phyloP scores from a whole-genome alignment of 2,113 vertebrate genomes.

The Sapayoa aenigma region DNA sequence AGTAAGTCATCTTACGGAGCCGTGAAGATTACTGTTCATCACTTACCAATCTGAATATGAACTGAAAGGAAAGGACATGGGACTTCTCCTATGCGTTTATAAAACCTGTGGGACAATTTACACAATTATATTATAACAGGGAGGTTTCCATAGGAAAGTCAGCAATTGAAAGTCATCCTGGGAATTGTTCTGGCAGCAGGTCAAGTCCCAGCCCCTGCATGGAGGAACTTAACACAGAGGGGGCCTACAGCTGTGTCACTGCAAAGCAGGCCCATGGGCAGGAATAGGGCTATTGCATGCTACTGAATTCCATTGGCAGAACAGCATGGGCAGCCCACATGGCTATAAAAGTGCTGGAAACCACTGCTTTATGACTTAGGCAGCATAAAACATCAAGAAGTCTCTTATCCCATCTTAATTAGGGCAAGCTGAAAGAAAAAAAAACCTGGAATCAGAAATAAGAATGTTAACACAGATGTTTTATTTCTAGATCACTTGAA shows the following conservation, averaged over 20 bases:
- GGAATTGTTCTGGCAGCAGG: neutral
- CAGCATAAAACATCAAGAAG: neutral
- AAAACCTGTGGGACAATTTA: constrained; percentile 62
- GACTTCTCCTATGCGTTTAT: constrained; percentile 54
- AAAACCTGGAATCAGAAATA: neutral
- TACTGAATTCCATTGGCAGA: neutral
- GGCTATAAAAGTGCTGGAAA: neutral
- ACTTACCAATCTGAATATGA: constrained; percentile 49
- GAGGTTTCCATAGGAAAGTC: constrained; percentile 31
- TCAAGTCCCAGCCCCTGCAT: neutral
- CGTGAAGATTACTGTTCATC: constrained; percentile 13
- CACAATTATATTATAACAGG: constrained; percentile 35
- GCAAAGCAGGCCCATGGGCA: neutral
- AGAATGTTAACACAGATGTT: neutral
- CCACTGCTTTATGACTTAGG: neutral
- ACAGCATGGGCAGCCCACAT: neutral
- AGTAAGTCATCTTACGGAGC: neutral
- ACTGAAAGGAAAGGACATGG: constrained; percentile 60
- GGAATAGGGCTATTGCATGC: neutral
- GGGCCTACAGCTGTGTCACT: neutral
- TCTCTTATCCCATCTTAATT: neutral
- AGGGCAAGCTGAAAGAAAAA: constrained; percentile 13
- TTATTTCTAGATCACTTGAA: neutral
- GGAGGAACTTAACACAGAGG: neutral
- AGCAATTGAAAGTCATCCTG: constrained; percentile 26